Conservation (phyloP, 2,113 vertebrate species). For the Peromyscus leucopus region DNA sequence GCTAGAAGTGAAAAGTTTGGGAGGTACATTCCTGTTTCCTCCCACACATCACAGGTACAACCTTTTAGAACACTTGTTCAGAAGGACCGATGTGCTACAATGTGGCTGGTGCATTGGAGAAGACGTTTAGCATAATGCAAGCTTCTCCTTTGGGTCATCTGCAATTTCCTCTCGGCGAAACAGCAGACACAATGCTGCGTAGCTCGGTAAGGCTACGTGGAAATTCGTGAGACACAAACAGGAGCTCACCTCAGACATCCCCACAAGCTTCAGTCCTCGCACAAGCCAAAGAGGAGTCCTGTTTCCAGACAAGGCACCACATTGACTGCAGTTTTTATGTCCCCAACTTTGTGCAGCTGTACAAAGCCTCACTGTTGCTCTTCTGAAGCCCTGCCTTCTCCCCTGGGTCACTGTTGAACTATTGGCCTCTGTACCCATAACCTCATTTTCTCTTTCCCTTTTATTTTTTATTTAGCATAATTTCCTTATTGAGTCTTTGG, state of each 20-base stretch:
- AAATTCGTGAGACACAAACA: background rate
- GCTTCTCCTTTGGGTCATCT: background rate
- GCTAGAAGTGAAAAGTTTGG: background rate
- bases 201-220: background rate
- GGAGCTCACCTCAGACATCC: background rate
- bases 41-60: background rate
- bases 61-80: background rate
- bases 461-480: background rate
- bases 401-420: background rate
- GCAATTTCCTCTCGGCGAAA: background rate
- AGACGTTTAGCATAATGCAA: background rate
- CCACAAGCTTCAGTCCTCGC: background rate
- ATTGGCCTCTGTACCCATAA: background rate
- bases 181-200: background rate
- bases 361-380: background rate
- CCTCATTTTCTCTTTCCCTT: background rate
- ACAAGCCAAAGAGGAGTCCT: background rate
- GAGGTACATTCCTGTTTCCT: background rate
- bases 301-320: background rate
- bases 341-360: background rate
- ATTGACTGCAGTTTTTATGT: background rate
- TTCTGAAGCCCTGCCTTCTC: background rate
- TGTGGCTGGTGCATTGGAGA: background rate
- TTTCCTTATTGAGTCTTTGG: no score
- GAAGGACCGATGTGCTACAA: background rate